Conservation (phyloP, 2,888 invertebrate genomes). For the Bedellia somnulentella region DNA sequence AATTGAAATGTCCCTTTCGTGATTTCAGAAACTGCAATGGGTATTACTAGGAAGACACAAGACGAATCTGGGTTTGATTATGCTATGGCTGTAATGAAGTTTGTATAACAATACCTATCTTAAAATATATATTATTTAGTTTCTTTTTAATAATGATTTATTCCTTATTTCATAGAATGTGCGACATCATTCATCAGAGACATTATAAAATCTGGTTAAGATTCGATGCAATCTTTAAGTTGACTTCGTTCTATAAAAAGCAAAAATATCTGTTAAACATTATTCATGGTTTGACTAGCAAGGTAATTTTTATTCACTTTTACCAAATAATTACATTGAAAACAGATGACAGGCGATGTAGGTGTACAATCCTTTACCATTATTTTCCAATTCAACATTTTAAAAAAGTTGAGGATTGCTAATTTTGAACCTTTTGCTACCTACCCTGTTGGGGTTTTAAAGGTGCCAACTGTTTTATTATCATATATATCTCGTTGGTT, state of each 20-base stretch:
- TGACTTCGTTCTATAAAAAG: slow-evolving; percentile 68
- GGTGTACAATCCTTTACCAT: too few species aligned
- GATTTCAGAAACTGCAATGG: slow-evolving; percentile 78
- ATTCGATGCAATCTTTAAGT: slow-evolving; percentile 70
- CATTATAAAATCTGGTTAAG: slow-evolving; percentile 76
- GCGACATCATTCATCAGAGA: slow-evolving; percentile 77
- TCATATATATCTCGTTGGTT: too few species aligned
- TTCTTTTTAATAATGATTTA: neutral
- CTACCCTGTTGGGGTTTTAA: too few species aligned
- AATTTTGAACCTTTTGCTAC: too few species aligned
- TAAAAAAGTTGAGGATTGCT: too few species aligned
- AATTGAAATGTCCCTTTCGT: too few species aligned
- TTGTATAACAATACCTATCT: slow-evolving; percentile 15
- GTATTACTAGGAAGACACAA: slow-evolving; percentile 74
- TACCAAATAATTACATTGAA: too few species aligned
- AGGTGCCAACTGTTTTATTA: too few species aligned
- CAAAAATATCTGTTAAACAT: slow-evolving; percentile 68
- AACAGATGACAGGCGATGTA: too few species aligned
- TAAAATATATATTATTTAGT: neutral
- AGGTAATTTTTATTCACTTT: too few species aligned
- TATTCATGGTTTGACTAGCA: slow-evolving; percentile 77
- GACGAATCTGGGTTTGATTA: slow-evolving; percentile 75
- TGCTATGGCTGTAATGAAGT: slow-evolving; percentile 83
- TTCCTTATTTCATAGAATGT: slow-evolving; percentile 58
- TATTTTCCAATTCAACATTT: too few species aligned